Evolutionary conservation across 1,140 invertebrate genomes (phyloP), one percentile per base, ranked within the genome.

Genomic region (Elymnias hypermnestra): DNA sequence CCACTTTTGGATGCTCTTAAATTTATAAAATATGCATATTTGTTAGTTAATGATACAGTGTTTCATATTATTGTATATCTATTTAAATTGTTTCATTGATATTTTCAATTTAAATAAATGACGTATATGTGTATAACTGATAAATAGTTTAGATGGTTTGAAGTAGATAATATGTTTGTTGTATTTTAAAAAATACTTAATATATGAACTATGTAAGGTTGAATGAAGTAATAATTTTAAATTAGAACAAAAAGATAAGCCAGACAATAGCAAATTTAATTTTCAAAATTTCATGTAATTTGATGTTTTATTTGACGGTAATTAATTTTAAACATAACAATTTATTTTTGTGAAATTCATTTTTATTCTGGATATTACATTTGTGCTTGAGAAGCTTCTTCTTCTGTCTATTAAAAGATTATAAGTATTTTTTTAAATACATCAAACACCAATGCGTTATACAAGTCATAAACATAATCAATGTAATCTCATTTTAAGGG

Each of bases 391-490:
- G n/a, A n/a, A n/a, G n/a, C n/a, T n/a, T n/a, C n/a, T n/a, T n/a
- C n/a, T n/a, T n/a, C n/a, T n/a, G n/a, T n/a, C n/a, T n/a, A n/a
- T n/a, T n/a, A n/a, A n/a, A n/a, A n/a, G n/a, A n/a, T n/a, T n/a
- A n/a, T n/a, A n/a, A n/a, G n/a, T n/a, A n/a, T n/a, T n/a, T n/a
- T n/a, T n/a, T n/a, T n/a, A 53, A 49, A 49, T 49, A 39, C 39
- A 41, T 33, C 35, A 33, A 9, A 33, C 33, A 23, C 12, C 18
- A 53, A 35, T 37, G 22, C 48, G 26, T 53, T 42, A 49, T 49
- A 47, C 40, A 53, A 50, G 53, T 53, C 19, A 60, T 43, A 31
- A 33, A 63, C 47, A 61, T 63, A 65, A 67, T 71, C 63, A 71
- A 53, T 66, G 58, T 69, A 69, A 57, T 62, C 58, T 59, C 52